These are phyloP conservation scores for Tenthredo notha DNA, from an alignment of 2,888 invertebrate species.

Conservation along the genomic window DNA sequence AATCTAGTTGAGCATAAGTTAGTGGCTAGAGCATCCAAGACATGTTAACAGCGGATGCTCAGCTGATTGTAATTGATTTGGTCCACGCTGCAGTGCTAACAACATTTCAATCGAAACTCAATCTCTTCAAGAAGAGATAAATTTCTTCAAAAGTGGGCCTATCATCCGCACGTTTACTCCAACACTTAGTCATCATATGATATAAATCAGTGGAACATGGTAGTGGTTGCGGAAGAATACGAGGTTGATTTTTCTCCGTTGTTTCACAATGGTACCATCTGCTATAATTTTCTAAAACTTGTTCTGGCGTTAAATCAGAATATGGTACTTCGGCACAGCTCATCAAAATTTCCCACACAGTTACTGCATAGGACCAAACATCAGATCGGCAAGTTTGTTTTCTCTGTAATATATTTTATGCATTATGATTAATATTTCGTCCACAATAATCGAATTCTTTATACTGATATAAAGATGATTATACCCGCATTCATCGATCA, in stretches of 20 bases:
- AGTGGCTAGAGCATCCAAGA: conserved; percentile 74
- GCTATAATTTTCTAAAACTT: conserved; percentile 88
- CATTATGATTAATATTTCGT: conserved; percentile 26
- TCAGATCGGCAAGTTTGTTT: conserved; percentile 93
- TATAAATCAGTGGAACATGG: conserved; percentile 93
- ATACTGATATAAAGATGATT: background rate
- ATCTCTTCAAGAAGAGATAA: conserved; percentile 86
- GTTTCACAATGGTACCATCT: conserved; percentile 82
- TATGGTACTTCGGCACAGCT: conserved; percentile 90
- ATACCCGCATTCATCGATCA: background rate
- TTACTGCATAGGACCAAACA: conserved; percentile 95
- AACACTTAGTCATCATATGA: conserved; percentile 95
- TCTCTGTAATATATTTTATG: conserved; percentile 81
- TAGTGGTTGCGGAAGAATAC: conserved; percentile 84
- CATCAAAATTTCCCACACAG: conserved; percentile 93
- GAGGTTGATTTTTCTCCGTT: conserved; percentile 78
- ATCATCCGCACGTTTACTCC: conserved; percentile 90
- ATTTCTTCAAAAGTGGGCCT: conserved; percentile 94
- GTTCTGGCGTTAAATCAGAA: conserved; percentile 90
- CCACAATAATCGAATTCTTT: background rate
- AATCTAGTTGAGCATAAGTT: conserved; percentile 77
- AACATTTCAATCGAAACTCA: conserved; percentile 70
- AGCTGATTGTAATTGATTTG: conserved; percentile 76
- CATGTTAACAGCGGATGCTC: conserved; percentile 67
- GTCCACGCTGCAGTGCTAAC: conserved; percentile 66